Percentiles rank a stretch among this genome's conserved stretches.
phyloP scores from a whole-genome alignment of 2,888 invertebrate species.

The Cryptocephalus moraei region DNA sequence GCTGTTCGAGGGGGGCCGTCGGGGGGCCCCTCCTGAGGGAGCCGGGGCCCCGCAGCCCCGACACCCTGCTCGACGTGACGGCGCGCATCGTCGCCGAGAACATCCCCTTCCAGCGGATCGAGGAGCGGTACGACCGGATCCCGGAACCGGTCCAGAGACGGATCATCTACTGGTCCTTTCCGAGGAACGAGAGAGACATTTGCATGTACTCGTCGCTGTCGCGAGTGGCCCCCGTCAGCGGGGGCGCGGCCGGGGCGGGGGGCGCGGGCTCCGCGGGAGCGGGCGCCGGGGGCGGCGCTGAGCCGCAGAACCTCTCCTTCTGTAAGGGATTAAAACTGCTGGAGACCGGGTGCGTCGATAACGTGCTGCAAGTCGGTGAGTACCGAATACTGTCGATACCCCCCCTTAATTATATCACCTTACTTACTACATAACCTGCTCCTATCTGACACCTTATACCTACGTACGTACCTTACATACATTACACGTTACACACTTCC shows the following conservation, averaged over 20 bases:
- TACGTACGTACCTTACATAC: no score
- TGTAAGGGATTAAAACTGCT: constrained; percentile 77
- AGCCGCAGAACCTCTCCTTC: constrained; percentile 75
- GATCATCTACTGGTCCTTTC: constrained; percentile 84
- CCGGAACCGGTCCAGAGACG: constrained; percentile 81
- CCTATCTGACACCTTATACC: no score
- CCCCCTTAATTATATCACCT: no score
- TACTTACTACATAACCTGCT: no score
- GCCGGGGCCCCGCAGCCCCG: constrained; percentile 44
- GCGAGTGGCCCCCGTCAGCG: constrained; percentile 41
- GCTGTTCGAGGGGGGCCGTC: constrained; percentile 39
- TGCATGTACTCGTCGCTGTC: constrained; percentile 81
- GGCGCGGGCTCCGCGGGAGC: constrained; percentile 26
- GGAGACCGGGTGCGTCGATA: constrained; percentile 73
- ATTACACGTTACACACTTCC: no score
- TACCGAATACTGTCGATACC: no score
- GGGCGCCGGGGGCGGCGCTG: constrained; percentile 37
- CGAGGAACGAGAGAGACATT: constrained; percentile 77
- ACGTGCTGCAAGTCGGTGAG: constrained; percentile 84
- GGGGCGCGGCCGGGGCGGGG: constrained; percentile 8
- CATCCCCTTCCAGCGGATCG: constrained; percentile 78
- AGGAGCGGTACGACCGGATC: constrained; percentile 77
- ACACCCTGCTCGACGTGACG: constrained; percentile 71
- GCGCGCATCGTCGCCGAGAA: constrained; percentile 76
- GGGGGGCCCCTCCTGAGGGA: constrained; percentile 25